phyloP scores from a whole-genome alignment of 2,888 invertebrate species.

The Zygogramma bicolorata region DNA sequence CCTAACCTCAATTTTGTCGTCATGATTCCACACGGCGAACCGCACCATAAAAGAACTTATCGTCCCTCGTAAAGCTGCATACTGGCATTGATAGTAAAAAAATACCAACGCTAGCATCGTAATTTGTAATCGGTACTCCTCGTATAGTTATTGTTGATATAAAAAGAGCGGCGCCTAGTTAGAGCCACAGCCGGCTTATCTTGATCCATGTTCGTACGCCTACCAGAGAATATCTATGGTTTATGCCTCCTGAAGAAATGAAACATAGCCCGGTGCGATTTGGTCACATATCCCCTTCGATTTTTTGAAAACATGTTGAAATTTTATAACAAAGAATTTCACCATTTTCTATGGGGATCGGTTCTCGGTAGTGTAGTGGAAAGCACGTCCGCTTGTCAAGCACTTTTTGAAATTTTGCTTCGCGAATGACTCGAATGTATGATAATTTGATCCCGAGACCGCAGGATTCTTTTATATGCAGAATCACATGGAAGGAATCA shows the following conservation, averaged over 20 bases:
- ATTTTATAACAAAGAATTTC: too few species aligned
- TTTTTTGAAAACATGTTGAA: neutral
- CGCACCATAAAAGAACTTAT: neutral
- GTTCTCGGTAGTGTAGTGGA: too few species aligned
- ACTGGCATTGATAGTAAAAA: neutral
- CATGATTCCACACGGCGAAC: neutral
- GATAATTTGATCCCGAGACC: too few species aligned
- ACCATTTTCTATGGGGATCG: too few species aligned
- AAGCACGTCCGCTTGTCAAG: too few species aligned
- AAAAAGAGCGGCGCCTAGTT: constrained; percentile 45
- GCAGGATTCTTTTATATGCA: too few species aligned
- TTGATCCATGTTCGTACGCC: constrained; percentile 51
- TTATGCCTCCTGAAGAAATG: constrained; percentile 22
- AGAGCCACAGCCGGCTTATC: constrained; percentile 51
- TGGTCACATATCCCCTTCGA: neutral
- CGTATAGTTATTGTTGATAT: constrained; percentile 20
- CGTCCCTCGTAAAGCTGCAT: constrained; percentile 1
- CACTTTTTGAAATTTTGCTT: too few species aligned
- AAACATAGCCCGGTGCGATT: neutral
- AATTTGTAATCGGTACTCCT: constrained; percentile 19
- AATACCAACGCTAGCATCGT: neutral
- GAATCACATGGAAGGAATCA: too few species aligned
- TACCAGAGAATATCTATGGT: constrained; percentile 40
- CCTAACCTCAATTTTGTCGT: neutral
- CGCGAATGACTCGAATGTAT: too few species aligned